Evolutionary conservation across 1,140 invertebrate species (phyloP).

Genomic region (Riptortus pedestris): DNA sequence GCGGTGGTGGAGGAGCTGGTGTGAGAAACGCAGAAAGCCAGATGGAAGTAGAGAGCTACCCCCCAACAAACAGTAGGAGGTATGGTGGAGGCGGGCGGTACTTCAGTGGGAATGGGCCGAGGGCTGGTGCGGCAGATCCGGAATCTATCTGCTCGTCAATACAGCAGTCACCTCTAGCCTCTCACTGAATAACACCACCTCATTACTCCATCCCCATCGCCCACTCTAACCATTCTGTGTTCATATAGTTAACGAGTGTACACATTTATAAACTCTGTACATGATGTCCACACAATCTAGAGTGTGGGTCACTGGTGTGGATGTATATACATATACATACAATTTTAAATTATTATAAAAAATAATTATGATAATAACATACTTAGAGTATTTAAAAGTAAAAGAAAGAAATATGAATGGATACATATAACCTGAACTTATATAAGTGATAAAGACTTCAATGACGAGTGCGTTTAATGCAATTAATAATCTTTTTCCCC

Average conservation of each 20-base stretch:
- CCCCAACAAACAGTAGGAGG: neutral
- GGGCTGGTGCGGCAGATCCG: neutral
- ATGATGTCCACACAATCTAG: too few species aligned
- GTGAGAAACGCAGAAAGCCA: neutral
- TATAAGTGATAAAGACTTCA: too few species aligned
- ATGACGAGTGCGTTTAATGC: too few species aligned
- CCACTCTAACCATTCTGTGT: constrained; percentile 6
- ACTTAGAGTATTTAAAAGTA: neutral
- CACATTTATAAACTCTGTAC: too few species aligned
- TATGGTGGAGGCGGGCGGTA: neutral
- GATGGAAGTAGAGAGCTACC: constrained; percentile 9
- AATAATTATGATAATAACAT: constrained; percentile 5
- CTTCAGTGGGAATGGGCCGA: neutral
- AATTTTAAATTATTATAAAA: neutral
- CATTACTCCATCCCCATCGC: neutral
- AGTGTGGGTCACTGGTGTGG: too few species aligned
- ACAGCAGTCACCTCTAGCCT: constrained; percentile 11
- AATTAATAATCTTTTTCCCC: too few species aligned
- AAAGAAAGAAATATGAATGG: neutral
- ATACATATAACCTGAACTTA: too few species aligned
- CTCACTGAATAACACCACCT: too few species aligned
- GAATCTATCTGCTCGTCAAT: constrained; percentile 8
- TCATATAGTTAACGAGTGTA: constrained; percentile 1
- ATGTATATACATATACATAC: constrained; percentile 9
- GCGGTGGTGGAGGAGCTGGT: neutral